A percentile compares a stretch with the other conserved stretches of the same genome.
phyloP scores from a whole-genome alignment of 2,113 vertebrate species.

The Seriola aureovittata region DNA sequence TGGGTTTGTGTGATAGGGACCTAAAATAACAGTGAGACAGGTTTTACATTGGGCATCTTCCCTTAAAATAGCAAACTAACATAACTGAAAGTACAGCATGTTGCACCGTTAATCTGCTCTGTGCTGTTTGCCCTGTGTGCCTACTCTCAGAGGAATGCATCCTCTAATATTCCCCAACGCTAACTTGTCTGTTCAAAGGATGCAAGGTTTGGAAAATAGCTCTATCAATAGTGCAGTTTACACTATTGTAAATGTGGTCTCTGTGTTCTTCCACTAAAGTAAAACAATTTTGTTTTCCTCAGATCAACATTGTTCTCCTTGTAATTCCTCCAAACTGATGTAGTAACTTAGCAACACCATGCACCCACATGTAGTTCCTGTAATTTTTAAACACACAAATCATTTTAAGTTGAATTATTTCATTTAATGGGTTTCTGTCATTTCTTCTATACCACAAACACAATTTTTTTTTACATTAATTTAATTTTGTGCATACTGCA shows the following conservation, averaged over 20 bases:
- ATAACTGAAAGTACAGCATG: too few species aligned
- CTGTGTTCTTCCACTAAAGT: not conserved
- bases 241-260: not conserved
- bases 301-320: conserved; percentile 9
- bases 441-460: conserved; percentile 1
- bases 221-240: not conserved
- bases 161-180: not conserved
- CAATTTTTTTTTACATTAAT: not conserved
- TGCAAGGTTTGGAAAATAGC: not conserved
- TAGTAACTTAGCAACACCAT: conserved; percentile 35
- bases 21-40: too few species aligned
- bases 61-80: too few species aligned
- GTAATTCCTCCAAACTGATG: not conserved
- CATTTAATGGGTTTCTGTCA: not conserved
- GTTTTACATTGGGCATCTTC: too few species aligned
- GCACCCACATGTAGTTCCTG: not conserved
- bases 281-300: conserved; percentile 1
- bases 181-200: too few species aligned
- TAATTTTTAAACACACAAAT: conserved; percentile 3
- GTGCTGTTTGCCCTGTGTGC: not conserved
- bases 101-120: not conserved
- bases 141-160: not conserved
- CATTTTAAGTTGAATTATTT: conserved; percentile 16
- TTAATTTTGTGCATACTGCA: not conserved
- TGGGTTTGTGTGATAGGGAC: too few species aligned